Conservation (phyloP, 2,797 vertebrate genomes). For the Loris lydekkerianus region DNA sequence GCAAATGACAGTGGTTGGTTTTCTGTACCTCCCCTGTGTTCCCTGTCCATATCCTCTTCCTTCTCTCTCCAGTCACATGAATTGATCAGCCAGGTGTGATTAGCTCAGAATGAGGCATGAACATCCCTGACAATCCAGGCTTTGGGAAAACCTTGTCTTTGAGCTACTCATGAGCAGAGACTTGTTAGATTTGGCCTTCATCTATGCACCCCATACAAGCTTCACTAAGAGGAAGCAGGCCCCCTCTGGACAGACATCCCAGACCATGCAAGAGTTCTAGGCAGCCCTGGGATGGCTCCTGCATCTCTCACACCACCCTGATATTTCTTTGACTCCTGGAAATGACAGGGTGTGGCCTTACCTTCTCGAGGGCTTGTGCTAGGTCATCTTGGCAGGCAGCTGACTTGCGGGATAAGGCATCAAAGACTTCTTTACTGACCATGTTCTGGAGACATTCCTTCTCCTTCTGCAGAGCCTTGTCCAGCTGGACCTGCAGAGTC, state of each 20-base stretch:
- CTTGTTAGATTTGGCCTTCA: not conserved
- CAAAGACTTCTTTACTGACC: slow-evolving; percentile 76
- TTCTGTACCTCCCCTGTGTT: not conserved
- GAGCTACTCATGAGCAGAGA: not conserved
- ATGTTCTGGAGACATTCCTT: slow-evolving; percentile 72
- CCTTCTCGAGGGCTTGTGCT: slow-evolving; percentile 84
- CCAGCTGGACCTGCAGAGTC: slow-evolving; percentile 82
- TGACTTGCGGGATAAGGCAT: slow-evolving; percentile 82
- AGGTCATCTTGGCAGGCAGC: slow-evolving; percentile 79
- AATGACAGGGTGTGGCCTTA: slow-evolving; percentile 33
- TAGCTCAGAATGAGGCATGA: not conserved
- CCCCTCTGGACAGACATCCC: not conserved
- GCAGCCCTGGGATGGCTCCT: not conserved
- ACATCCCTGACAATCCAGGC: not conserved
- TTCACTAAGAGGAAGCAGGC: not conserved
- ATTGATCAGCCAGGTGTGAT: not conserved
- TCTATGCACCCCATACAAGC: not conserved
- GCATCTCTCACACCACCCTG: accelerated
- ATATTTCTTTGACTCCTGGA: not conserved
- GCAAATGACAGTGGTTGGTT: not conserved
- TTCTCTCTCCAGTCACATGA: not conserved
- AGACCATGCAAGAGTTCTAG: not conserved
- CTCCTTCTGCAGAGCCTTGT: slow-evolving; percentile 67
- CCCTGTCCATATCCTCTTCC: no score
- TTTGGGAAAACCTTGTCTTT: not conserved